Percentiles rank a stretch among this genome's conserved stretches.
These are phyloP conservation scores for Zonotrichia leucophrys DNA, from an alignment of 2,113 vertebrate genomes.

Conservation along the genomic window DNA sequence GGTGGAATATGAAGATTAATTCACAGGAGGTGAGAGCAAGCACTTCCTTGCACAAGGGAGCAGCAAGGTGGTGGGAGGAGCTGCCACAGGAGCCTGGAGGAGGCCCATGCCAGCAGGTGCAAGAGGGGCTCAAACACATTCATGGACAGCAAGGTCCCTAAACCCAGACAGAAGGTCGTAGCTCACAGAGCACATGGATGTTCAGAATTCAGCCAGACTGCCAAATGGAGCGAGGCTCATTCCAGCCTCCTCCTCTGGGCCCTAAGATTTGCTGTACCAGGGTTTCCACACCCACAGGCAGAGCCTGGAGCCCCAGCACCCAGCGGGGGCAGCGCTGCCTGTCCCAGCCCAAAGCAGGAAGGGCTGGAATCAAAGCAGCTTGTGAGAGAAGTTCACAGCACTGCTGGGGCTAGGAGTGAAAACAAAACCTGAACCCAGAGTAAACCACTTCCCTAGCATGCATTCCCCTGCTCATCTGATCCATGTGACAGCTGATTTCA, in stretches of 20 bases:
- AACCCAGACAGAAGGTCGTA: background rate
- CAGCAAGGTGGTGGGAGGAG: background rate
- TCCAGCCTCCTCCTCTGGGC: background rate
- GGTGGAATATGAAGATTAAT: background rate
- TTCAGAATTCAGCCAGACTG: background rate
- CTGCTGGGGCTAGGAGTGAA: background rate
- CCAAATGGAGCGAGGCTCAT: background rate
- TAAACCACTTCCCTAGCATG: background rate
- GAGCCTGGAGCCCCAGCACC: accelerated
- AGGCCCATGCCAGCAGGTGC: background rate
- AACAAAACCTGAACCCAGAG: slow-evolving; percentile 2
- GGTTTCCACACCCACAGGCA: background rate
- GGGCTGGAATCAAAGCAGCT: background rate
- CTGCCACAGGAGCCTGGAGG: background rate
- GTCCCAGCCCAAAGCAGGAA: background rate
- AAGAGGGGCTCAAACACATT: background rate
- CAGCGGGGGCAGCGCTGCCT: background rate
- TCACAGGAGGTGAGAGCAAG: background rate
- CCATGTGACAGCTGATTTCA: slow-evolving; percentile 3
- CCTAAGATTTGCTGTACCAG: background rate
- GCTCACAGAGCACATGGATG: background rate
- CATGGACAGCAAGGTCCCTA: background rate
- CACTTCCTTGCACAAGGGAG: background rate
- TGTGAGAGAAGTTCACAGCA: accelerated
- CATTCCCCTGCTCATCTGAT: background rate